Base-by-base conservation (phyloP, 2,888 invertebrate species). In the Ectropis crepuscularia region DNA sequence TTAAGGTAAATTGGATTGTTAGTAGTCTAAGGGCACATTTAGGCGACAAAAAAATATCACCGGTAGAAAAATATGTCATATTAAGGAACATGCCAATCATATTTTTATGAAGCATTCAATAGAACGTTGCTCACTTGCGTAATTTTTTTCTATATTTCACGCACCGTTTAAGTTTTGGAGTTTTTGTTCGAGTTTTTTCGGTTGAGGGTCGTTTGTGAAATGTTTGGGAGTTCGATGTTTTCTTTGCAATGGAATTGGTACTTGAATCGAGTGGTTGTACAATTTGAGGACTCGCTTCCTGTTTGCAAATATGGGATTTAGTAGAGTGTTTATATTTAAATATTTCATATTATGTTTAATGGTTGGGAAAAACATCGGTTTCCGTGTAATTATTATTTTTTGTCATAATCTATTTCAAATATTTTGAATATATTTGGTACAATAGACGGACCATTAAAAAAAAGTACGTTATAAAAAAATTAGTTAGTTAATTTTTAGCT, bases 81-180 rank as follows among this genome's bases (percentile, higher is more conserved):
- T 92, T 92, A 92, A 90, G 87, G 87, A 92, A 92, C 87, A 90
- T 90, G 92, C 92, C 92, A 91, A 92, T 92, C 92, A 92, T 92
- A 92, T 90, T 92, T 92, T 90, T 92, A 91, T 92, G 90, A 90
- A 82, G 88, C 80, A 87, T 87, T 90, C 81, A 89, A 87, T 86
- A 82, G 77, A 51, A 81, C 73, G 85, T 87, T 90, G 90, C 89
- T 90, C 89, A 88, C 89, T 92, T 90, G 90, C 88, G 90, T 80
- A 88, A 82, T 83, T 79, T 87, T 88, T 87, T 88, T 81, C 75
- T 84, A 90, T 88, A 90, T 90, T 90, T 90, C 85, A 90, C 89
- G 91, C 87, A 87, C 82, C 81, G 89, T 89, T 89, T 68, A 63
- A 64, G 76, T 76, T 78, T 58, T 71, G 72, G 58, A 63, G 72